phyloP scores from a whole-genome alignment of 2,797 vertebrate species.

The Streptopelia turtur region DNA sequence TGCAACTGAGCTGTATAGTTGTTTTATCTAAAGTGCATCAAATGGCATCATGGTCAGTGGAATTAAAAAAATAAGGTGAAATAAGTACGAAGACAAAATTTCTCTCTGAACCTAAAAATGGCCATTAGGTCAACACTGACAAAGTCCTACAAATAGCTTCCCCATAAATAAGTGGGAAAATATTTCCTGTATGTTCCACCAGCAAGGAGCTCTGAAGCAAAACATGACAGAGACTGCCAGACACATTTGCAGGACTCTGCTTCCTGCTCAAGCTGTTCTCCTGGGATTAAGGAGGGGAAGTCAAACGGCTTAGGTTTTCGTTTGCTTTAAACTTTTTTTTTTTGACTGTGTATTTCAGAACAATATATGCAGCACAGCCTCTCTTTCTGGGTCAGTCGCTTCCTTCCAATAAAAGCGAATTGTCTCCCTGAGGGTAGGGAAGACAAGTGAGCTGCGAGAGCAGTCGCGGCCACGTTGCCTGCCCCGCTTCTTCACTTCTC shows the following conservation, averaged over 20 bases:
- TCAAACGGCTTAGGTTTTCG: background rate
- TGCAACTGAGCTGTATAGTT: background rate
- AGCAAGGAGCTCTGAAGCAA: slow-evolving; percentile 6
- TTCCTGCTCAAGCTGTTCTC: background rate
- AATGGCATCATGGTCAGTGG: background rate
- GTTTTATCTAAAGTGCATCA: background rate
- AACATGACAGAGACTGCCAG: slow-evolving; percentile 18
- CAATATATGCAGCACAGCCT: background rate
- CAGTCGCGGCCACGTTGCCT: background rate
- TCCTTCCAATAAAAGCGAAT: slow-evolving; percentile 45
- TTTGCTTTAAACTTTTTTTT: background rate
- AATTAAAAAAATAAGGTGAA: background rate
- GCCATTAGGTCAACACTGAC: background rate
- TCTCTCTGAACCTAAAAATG: background rate
- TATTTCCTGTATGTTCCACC: background rate
- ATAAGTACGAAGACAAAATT: background rate
- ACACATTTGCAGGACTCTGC: slow-evolving; percentile 8
- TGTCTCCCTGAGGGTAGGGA: slow-evolving; percentile 41
- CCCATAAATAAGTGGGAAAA: slow-evolving; percentile 17
- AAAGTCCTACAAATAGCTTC: background rate
- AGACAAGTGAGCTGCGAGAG: slow-evolving; percentile 50
- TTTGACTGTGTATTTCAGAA: slow-evolving; percentile 2
- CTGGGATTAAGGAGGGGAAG: slow-evolving; percentile 18
- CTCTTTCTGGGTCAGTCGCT: slow-evolving; percentile 64
- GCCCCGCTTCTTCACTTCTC: slow-evolving; percentile 26